These are phyloP conservation scores for Uria aalge DNA, from an alignment of 2,113 vertebrate genomes.

Conservation along the genomic window DNA sequence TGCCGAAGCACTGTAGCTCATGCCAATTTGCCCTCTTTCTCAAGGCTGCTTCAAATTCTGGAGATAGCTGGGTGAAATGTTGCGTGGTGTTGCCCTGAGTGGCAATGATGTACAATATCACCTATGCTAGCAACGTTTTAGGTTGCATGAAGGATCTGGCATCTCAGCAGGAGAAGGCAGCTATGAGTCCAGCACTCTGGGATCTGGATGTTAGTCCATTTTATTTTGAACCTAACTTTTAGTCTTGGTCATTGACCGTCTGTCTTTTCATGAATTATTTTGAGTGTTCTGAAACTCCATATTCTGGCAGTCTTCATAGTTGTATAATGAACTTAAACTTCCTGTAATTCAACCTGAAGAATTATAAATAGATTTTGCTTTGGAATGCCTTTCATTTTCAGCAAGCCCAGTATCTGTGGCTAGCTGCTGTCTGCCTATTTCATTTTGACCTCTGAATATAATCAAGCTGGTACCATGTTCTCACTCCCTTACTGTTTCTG, in stretches of 20 bases:
- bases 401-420: background rate
- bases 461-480: background rate
- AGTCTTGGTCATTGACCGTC: background rate
- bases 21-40: background rate
- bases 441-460: background rate
- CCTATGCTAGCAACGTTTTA: background rate
- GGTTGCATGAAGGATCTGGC: background rate
- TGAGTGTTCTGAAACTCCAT: background rate
- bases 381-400: background rate
- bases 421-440: background rate
- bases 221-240: background rate
- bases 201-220: background rate
- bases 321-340: background rate
- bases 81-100: background rate
- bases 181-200: background rate
- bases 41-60: background rate
- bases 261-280: background rate
- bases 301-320: background rate
- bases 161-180: background rate
- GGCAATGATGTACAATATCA: accelerated
- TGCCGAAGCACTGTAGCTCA: background rate
- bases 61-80: background rate
- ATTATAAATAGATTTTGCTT: background rate
- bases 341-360: background rate
- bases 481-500: background rate